Conservation (phyloP, 2,888 invertebrate species). For the Agrenia bidenticulata region DNA sequence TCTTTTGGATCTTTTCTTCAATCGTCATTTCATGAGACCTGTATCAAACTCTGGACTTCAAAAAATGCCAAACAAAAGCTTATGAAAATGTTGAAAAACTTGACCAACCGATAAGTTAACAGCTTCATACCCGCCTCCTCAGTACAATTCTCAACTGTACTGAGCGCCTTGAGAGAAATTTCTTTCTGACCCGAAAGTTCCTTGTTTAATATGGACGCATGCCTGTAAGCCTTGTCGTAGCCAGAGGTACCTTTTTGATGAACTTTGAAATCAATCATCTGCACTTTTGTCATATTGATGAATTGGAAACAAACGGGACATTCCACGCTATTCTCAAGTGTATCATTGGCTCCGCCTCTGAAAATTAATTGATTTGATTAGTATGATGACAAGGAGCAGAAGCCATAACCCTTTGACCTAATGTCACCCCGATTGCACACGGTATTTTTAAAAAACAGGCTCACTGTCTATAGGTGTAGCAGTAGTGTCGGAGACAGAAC, state of each 20-base stretch:
- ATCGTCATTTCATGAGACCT: too few species aligned
- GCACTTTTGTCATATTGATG: conserved; percentile 24
- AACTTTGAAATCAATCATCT: conserved; percentile 27
- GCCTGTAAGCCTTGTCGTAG: not conserved
- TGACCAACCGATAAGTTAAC: not conserved
- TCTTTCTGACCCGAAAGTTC: conserved; percentile 5
- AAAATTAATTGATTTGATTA: not conserved
- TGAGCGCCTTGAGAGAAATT: not conserved
- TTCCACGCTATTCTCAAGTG: conserved; percentile 6
- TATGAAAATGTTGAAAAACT: not conserved
- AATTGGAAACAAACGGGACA: conserved; percentile 31
- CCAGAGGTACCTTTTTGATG: conserved; percentile 14
- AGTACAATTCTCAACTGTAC: not conserved
- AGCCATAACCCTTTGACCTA: too few species aligned
- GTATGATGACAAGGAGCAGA: too few species aligned
- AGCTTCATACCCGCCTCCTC: not conserved
- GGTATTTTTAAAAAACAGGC: not conserved
- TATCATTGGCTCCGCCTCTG: conserved; percentile 16
- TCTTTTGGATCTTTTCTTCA: too few species aligned
- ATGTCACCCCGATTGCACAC: too few species aligned
- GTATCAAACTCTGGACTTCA: too few species aligned
- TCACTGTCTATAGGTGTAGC: conserved; percentile 33
- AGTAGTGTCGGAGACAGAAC: conserved; percentile 37
- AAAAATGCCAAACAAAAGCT: too few species aligned
- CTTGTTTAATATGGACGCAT: not conserved